These are phyloP conservation scores for Rhynchomys soricoides DNA, from an alignment of 2,113 vertebrate genomes.

Conservation along the genomic window DNA sequence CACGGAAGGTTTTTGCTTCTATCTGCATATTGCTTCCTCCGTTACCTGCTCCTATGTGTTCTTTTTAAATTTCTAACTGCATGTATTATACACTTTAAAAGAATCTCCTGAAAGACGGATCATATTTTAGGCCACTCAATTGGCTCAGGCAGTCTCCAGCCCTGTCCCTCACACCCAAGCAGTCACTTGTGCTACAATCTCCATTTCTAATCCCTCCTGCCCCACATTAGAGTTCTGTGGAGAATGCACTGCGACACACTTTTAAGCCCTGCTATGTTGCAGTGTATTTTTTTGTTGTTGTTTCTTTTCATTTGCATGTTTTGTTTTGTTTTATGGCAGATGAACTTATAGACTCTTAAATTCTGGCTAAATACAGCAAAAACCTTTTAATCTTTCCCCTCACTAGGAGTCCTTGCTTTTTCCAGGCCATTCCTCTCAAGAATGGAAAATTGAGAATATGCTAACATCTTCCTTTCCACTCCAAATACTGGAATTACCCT, in stretches of 20 bases:
- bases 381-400: background rate
- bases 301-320: background rate
- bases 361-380: background rate
- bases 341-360: background rate
- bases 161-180: background rate
- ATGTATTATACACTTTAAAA: background rate
- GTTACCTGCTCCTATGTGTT: background rate
- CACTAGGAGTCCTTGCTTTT: background rate
- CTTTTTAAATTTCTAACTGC: slow-evolving; percentile 6
- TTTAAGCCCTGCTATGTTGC: background rate
- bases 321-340: background rate
- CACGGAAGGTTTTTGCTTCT: background rate
- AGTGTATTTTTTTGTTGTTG: background rate
- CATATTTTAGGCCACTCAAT: background rate
- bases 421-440: background rate
- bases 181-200: background rate
- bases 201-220: no score
- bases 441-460: background rate
- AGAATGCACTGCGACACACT: background rate
- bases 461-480: background rate
- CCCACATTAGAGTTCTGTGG: background rate
- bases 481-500: background rate
- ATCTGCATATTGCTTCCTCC: background rate
- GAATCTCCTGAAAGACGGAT: background rate
- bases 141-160: background rate